Conservation (phyloP, 2,113 vertebrate species). For the Tragelaphus scriptus region DNA sequence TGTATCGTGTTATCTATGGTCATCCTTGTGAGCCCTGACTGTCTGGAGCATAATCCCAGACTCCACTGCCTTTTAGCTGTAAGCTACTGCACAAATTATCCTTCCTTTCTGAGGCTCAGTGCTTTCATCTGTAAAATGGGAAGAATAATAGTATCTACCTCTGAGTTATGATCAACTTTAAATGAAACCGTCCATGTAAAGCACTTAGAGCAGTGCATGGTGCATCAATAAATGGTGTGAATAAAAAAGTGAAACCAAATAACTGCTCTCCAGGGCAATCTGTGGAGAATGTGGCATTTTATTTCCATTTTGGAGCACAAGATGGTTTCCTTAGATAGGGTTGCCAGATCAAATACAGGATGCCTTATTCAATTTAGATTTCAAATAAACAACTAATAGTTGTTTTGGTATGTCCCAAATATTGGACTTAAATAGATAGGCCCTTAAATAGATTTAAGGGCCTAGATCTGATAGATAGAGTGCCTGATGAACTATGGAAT, state of each 20-base stretch:
- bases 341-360: neutral
- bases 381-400: neutral
- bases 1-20: neutral
- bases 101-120: neutral
- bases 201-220: neutral
- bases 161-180: neutral
- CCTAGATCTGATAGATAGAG: too few species aligned
- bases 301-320: neutral
- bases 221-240: neutral
- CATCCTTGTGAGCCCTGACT: neutral
- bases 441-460: too few species aligned
- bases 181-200: neutral
- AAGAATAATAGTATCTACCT: neutral
- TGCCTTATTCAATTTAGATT: neutral
- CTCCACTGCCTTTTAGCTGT: neutral
- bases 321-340: neutral
- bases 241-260: neutral
- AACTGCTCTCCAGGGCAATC: neutral
- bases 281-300: neutral
- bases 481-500: too few species aligned
- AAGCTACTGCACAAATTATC: neutral
- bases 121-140: neutral
- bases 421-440: too few species aligned
- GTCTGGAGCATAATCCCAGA: neutral
- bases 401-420: neutral